Base-by-base conservation (phyloP, 2,888 invertebrate species). In the Ectropis crepuscularia region DNA sequence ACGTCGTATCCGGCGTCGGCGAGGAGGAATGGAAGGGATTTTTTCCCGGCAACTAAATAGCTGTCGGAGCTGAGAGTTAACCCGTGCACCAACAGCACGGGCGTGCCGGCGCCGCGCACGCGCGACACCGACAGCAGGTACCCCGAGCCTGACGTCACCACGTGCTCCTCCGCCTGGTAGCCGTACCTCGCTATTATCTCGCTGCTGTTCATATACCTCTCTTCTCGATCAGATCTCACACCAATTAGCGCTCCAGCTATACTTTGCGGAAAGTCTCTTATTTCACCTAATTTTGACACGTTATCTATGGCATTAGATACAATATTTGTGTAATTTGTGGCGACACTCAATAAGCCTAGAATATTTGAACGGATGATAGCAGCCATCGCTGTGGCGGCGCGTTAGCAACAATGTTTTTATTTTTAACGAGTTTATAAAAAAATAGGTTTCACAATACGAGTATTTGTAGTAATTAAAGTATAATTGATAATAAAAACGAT, bases 141-240 rank as follows among this genome's bases (percentile, higher is more conserved):
- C 0, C 96, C 96, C 83, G 97, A 97, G 53, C 94, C 86, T 0
- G 97, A 96, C 68, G 87, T 81, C 5, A 95, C 91, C 6, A 86
- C 79, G 74, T 96, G 95, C 16, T 93, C 88, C 84, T 96, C 95
- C 0, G 94, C 91, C 0, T 93, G 89, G 82, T 95, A 96, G 47
- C 94, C 95, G 67, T 94, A 89, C 65, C 48, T 45, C 0, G 37
- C 16, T 5, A 63, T 47, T 46, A 58, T 37, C 39, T 63, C 49
- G 12, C 53, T 53, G 43, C 48, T 45, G 53, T 58, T 54, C 49
- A 57, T 53, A 9, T 53, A 53, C 11, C 36, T 36, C 9, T 37
- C 43, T 1, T 36, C 10, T 6, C 0, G 10, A 7, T 53, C 43
- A 11, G 43, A 37, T 8, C 0, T 43, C n/a, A 8, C 9, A n/a